Evolutionary conservation across 2,888 invertebrate species (phyloP), one percentile per base, ranked within the genome.

Genomic region (Amphipyra berbera): DNA sequence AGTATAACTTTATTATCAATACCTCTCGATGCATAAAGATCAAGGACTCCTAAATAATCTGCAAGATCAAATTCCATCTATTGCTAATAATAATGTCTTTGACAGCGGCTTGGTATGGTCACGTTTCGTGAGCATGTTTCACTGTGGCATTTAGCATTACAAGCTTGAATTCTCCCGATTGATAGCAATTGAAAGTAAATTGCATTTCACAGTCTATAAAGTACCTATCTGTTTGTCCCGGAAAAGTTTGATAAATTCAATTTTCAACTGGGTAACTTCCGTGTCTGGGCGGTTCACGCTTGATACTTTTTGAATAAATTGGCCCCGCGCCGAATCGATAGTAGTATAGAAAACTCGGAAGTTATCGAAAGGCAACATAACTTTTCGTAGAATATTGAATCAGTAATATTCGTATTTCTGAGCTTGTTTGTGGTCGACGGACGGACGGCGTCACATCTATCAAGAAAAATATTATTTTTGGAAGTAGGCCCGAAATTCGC

Each of bases 231-330:
- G 89, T 93, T 92, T 93, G 92, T 93, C 87, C 87, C 89, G 87
- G 88, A 87, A 91, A 93, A 93, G 88, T 93, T 93, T 92, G 88
- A 92, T 91, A 92, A 93, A 93, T 93, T 93, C 90, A 93, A 92
- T 93, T 93, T 92, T 92, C 89, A 88, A 89, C 84, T 85, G 88
- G 86, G 87, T 88, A 92, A 91, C 88, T 92, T 91, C 86, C 85
- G 88, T 89, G 89, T 90, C 93, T 89, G 90, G 87, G 83, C 79
- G 89, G 89, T 89, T 91, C 91, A 86, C 87, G 89, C 88, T 89
- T 89, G 88, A 92, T 93, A 92, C 91, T 92, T 92, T 92, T 86
- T 89, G 92, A 92, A 92, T 93, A 92, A 92, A 92, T 93, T 93
- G 90, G 85, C 85, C 83, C 78, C 81, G 82, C 84, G 83, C 86